Base-by-base conservation (phyloP, 2,888 invertebrate genomes). In the Malthinus seriepunctatus region DNA sequence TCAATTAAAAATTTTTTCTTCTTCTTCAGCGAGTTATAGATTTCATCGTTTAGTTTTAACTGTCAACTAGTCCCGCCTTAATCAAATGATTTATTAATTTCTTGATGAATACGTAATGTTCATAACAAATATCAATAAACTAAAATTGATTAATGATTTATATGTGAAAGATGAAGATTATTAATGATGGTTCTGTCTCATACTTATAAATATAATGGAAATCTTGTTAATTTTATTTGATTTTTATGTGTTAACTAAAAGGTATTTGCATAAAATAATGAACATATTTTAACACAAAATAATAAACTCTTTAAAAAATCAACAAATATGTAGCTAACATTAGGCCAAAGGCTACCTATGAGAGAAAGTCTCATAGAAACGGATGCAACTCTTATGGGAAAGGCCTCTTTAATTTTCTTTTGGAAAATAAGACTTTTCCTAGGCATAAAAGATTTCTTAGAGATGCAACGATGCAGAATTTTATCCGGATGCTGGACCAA, bases 81-180 rank as follows among this genome's bases (percentile, higher is more conserved):
- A 54, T 55, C 49, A 59, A 59, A 75, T 76, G 77, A 77, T 78
- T 77, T 76, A 77, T 76, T 63, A 67, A 67, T 71, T 66, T 64
- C 52, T 71, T 74, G 74, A 76, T 76, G 76, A 77, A 77, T 77
- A 77, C 76, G 76, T 76, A 76, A 75, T 72, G 72, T 70, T 68
- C 70, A 71, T 70, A 74, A 73, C 74, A 74, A 75, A 76, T 77
- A 76, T 76, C 75, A 76, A 76, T 76, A 76, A 74, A 71, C 70
- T 62, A 65, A 67, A 67, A 67, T 72, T 75, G 76, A 76, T 76
- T 73, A 75, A 77, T 76, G 73, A 72, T 51, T 50, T 35, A 58
- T 49, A 45, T 42, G 48, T 49, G 58, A 53, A 58, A 53, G 32
- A 32, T 53, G 53, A 58, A 53, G 53, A 33, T 33, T 53, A 53